phyloP scores from a whole-genome alignment of 2,113 vertebrate genomes.

The Xiphorhynchus elegans region DNA sequence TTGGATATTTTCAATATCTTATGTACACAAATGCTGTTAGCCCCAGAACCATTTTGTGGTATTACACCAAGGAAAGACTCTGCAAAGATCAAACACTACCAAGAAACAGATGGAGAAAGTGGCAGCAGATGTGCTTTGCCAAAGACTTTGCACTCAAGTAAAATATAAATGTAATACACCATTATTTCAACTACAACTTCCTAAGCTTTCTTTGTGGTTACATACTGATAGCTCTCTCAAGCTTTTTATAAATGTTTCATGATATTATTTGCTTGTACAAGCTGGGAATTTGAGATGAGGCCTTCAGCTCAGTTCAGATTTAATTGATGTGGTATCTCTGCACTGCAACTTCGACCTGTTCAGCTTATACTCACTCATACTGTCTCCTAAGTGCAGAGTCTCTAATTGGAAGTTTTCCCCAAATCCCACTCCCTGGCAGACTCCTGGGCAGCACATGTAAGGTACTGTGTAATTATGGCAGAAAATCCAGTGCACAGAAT shows the following conservation, averaged over 20 bases:
- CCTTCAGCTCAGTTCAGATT: not conserved
- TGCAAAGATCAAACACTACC: not conserved
- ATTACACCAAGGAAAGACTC: not conserved
- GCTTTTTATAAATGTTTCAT: conserved; percentile 20
- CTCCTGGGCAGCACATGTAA: not conserved
- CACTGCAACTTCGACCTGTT: not conserved
- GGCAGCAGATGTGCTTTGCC: not conserved
- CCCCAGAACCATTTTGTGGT: not conserved
- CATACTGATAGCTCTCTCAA: not conserved
- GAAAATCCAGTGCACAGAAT: not conserved
- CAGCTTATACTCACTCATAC: not conserved
- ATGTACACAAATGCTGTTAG: not conserved
- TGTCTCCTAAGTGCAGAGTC: not conserved
- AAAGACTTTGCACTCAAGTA: not conserved
- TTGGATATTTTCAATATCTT: not conserved
- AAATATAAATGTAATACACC: not conserved
- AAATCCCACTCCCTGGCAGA: not conserved
- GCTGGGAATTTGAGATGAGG: conserved; percentile 9
- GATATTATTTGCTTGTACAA: not conserved
- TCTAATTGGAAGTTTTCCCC: not conserved
- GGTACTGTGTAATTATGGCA: not conserved
- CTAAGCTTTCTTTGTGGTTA: not conserved
- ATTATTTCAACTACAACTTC: not conserved
- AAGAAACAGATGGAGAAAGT: not conserved
- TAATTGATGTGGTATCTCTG: not conserved